phyloP scores from a whole-genome alignment of 2,888 invertebrate genomes.

The Amblyjoppa proteus region DNA sequence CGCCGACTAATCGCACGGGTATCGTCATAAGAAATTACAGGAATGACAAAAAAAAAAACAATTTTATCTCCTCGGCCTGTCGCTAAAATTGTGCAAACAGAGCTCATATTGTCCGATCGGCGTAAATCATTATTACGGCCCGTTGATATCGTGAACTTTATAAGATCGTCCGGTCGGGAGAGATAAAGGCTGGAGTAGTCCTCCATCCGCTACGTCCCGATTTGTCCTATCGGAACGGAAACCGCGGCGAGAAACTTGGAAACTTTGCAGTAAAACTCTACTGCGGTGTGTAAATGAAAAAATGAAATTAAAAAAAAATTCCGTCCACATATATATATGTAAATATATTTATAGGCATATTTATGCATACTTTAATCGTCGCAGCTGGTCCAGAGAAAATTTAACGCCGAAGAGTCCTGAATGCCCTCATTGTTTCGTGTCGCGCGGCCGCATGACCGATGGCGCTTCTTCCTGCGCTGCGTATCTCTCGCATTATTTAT shows the following conservation, averaged over 20 bases:
- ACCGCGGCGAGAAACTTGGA: constrained; percentile 56
- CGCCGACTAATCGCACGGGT: background rate
- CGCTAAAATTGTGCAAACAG: background rate
- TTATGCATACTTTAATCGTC: background rate
- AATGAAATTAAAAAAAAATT: background rate
- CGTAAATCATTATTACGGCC: background rate
- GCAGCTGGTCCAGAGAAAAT: background rate
- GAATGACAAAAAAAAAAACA: background rate
- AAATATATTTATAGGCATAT: background rate
- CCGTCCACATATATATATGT: background rate
- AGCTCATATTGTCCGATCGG: background rate
- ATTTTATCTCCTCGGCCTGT: background rate
- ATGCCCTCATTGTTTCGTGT: constrained; percentile 52
- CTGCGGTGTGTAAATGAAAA: background rate
- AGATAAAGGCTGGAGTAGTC: constrained; percentile 3
- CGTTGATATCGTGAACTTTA: background rate
- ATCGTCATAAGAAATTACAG: constrained; percentile 7
- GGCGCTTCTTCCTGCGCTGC: constrained; percentile 8
- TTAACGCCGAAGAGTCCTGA: constrained; percentile 20
- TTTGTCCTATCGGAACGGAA: constrained; percentile 55
- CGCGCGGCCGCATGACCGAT: constrained; percentile 12
- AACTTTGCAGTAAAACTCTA: constrained; percentile 11
- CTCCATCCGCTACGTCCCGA: constrained; percentile 37
- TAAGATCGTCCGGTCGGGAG: constrained; percentile 1
- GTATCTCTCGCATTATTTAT: constrained; percentile 49